phyloP scores from a whole-genome alignment of 1,140 invertebrate genomes.

The Papilio aristodemus region DNA sequence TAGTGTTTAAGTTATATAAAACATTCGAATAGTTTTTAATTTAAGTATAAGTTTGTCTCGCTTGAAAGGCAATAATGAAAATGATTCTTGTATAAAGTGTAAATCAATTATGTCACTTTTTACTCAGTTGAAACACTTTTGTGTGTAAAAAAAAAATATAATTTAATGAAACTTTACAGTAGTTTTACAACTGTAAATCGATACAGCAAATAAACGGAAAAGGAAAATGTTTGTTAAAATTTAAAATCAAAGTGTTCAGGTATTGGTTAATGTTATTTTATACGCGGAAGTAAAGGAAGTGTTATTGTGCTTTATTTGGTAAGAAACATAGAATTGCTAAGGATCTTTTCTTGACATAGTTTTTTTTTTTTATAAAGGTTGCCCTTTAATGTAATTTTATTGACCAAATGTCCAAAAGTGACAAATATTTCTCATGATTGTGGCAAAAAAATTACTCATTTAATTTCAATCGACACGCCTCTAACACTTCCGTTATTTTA shows the following conservation, averaged over 20 bases:
- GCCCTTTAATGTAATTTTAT: no score
- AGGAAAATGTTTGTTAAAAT: not conserved
- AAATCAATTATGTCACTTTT: conserved; percentile 30
- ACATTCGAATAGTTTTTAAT: not conserved
- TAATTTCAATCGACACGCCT: no score
- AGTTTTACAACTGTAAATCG: not conserved
- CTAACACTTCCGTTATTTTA: no score
- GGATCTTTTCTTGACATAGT: no score
- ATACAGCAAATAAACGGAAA: not conserved
- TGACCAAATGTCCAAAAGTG: no score
- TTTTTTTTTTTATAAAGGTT: no score
- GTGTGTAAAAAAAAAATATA: conserved; percentile 67
- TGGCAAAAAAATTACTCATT: no score
- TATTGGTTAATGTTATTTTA: conserved; percentile 54
- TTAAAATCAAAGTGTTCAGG: conserved; percentile 33
- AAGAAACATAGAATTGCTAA: no score
- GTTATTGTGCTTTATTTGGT: no score
- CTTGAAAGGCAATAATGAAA: conserved; percentile 1
- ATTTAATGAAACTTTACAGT: not conserved
- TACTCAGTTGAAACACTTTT: conserved; percentile 48
- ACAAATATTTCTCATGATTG: no score
- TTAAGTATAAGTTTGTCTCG: not conserved
- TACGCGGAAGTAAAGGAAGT: no score
- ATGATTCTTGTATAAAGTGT: conserved; percentile 25
- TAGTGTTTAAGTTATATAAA: not conserved